Percentiles rank a stretch among this genome's conserved stretches.
Conservation (phyloP, 2,113 vertebrate genomes). For the Gracilinanus agilis region DNA sequence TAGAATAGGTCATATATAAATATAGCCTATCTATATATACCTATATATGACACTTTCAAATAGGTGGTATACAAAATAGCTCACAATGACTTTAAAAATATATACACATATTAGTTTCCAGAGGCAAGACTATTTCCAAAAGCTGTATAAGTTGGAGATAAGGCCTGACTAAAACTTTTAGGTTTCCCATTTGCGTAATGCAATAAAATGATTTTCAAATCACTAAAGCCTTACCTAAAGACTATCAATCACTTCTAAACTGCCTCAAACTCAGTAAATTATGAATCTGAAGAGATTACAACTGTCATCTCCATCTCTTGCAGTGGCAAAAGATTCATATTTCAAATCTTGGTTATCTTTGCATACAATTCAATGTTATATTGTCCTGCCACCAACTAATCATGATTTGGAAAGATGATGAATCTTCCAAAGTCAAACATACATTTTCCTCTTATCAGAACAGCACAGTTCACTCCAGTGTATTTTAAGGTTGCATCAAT, state of each 20-base stretch:
- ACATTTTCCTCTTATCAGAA: conserved; percentile 72
- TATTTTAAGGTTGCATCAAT: conserved; percentile 50
- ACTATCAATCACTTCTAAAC: conserved; percentile 77
- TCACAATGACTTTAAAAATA: conserved; percentile 31
- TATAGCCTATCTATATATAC: not conserved
- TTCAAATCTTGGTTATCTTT: conserved; percentile 78
- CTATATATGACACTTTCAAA: conserved; percentile 25
- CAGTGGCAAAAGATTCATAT: conserved; percentile 74
- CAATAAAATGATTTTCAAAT: conserved; percentile 75
- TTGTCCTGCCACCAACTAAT: conserved; percentile 80
- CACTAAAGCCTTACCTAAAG: conserved; percentile 59
- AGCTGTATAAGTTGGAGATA: conserved; percentile 72
- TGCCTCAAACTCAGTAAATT: conserved; percentile 80
- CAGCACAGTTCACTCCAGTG: conserved; percentile 63
- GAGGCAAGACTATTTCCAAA: conserved; percentile 52
- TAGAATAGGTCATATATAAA: conserved; percentile 22
- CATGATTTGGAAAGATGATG: conserved; percentile 76
- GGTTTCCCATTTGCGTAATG: conserved; percentile 65
- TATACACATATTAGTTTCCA: conserved; percentile 48
- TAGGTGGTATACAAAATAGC: conserved; percentile 14
- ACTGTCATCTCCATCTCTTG: conserved; percentile 78
- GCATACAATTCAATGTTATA: conserved; percentile 72
- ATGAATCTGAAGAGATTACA: conserved; percentile 81
- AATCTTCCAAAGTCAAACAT: conserved; percentile 69
- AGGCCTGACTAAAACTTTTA: conserved; percentile 69